Evolutionary conservation across 1,140 invertebrate genomes (phyloP).

Genomic region (Melipona quadrifasciata): DNA sequence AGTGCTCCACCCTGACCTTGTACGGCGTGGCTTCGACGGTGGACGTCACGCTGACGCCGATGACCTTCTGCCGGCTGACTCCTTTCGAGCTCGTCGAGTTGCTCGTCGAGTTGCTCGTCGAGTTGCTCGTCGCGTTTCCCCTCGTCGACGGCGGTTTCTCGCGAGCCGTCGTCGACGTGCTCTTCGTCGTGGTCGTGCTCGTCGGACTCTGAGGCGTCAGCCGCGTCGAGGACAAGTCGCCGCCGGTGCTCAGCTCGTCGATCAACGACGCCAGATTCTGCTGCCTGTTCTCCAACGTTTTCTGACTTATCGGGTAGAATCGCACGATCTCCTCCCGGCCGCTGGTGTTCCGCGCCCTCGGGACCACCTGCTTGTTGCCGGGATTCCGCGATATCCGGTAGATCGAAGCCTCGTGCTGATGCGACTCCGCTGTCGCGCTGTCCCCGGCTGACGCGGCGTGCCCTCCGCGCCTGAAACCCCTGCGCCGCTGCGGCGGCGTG

Average conservation of each 20-base stretch:
- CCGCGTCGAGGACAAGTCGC: conserved; percentile 58
- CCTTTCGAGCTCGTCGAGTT: conserved; percentile 1
- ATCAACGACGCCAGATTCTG: conserved; percentile 70
- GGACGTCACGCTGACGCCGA: conserved; percentile 79
- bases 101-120: conserved; percentile 24
- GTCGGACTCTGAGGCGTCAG: conserved; percentile 25
- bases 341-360: conserved; percentile 60
- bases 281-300: conserved; percentile 70
- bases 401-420: conserved; percentile 77
- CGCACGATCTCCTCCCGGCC: conserved; percentile 63
- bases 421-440: conserved; percentile 75
- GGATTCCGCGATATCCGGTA: conserved; percentile 77
- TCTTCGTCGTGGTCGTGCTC: conserved; percentile 1
- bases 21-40: conserved; percentile 79
- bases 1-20: conserved; percentile 78
- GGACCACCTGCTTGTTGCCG: conserved; percentile 38
- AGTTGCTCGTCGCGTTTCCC: conserved; percentile 32
- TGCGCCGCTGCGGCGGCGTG: conserved; percentile 73
- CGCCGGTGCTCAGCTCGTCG: conserved; percentile 69
- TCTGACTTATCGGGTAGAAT: conserved; percentile 77
- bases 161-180: background rate
- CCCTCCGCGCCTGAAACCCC: conserved; percentile 70
- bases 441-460: conserved; percentile 59
- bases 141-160: conserved; percentile 27
- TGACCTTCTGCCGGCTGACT: conserved; percentile 74